Conservation (phyloP, 2,888 invertebrate genomes). For the Hirtodrosophila trivittata region DNA sequence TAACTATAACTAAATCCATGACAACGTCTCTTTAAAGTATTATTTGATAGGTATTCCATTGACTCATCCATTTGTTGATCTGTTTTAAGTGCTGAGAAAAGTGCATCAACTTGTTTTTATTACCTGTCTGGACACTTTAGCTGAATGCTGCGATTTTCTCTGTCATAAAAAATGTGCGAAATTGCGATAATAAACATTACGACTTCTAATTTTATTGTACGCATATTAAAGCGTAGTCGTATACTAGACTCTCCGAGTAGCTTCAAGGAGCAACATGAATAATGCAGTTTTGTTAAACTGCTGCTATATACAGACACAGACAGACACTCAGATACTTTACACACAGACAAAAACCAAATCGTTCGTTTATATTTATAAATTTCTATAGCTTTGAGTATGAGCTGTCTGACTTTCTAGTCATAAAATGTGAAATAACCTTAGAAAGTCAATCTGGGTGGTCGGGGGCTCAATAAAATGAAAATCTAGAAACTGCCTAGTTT, state of each 20-base stretch:
- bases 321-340: background rate
- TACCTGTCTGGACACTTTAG: background rate
- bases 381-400: constrained; percentile 32
- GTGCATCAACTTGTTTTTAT: too few relatives aligned
- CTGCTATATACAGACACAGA: constrained; percentile 3
- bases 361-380: constrained; percentile 53
- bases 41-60: constrained; percentile 1
- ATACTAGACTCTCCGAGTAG: too few relatives aligned
- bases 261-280: constrained; percentile 36
- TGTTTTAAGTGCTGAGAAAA: background rate
- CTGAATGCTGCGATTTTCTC: too few relatives aligned
- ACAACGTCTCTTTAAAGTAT: background rate
- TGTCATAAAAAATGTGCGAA: constrained; percentile 36
- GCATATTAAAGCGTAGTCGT: constrained; percentile 24
- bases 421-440: constrained; percentile 67
- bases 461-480: constrained; percentile 39
- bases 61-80: background rate
- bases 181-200: constrained; percentile 46
- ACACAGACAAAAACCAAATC: background rate
- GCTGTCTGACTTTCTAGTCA: constrained; percentile 61
- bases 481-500: constrained; percentile 25
- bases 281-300: constrained; percentile 39
- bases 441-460: constrained; percentile 54
- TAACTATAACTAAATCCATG: too few relatives aligned
- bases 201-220: constrained; percentile 16